Evolutionary conservation across 1,140 invertebrate genomes (phyloP).

Genomic region (Pseudomyrmex flavicornis): DNA sequence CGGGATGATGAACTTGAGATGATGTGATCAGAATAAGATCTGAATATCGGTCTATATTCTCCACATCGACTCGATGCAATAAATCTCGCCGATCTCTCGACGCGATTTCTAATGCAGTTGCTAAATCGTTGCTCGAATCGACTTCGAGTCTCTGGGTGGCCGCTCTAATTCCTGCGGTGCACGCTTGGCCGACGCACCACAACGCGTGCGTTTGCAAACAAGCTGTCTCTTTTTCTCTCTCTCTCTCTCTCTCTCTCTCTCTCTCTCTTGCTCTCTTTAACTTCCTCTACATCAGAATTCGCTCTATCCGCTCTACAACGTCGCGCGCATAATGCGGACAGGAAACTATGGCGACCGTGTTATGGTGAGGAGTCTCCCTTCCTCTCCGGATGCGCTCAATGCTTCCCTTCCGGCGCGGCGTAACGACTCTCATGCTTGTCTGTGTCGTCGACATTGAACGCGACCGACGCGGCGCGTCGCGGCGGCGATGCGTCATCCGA

Average conservation of each 20-base stretch:
- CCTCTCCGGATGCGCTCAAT: constrained; percentile 74
- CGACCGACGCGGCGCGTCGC: constrained; percentile 25
- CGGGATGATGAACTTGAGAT: too few relatives aligned
- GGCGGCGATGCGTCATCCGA: constrained; percentile 9
- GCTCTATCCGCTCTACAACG: constrained; percentile 68
- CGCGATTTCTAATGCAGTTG: constrained; percentile 6
- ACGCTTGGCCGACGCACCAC: constrained; percentile 42
- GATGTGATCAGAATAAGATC: too few relatives aligned
- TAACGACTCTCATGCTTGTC: too few relatives aligned
- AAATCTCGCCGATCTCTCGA: neutral
- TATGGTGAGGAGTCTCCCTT: neutral
- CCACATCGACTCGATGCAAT: too few relatives aligned
- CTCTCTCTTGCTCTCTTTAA: neutral
- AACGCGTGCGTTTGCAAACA: neutral
- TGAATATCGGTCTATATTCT: too few relatives aligned
- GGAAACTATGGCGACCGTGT: constrained; percentile 69
- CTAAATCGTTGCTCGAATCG: constrained; percentile 35
- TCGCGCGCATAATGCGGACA: constrained; percentile 57
- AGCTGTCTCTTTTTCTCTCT: neutral
- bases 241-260: neutral
- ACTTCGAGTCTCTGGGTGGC: neutral
- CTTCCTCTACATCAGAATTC: constrained; percentile 20
- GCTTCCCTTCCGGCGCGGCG: constrained; percentile 63
- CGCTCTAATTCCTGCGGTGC: constrained; percentile 42
- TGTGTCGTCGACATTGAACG: constrained; percentile 32